A percentile compares a stretch with the other conserved stretches of the same genome.
Conservation (phyloP, 2,113 vertebrate species). For the Erythrocercus mccallii region DNA sequence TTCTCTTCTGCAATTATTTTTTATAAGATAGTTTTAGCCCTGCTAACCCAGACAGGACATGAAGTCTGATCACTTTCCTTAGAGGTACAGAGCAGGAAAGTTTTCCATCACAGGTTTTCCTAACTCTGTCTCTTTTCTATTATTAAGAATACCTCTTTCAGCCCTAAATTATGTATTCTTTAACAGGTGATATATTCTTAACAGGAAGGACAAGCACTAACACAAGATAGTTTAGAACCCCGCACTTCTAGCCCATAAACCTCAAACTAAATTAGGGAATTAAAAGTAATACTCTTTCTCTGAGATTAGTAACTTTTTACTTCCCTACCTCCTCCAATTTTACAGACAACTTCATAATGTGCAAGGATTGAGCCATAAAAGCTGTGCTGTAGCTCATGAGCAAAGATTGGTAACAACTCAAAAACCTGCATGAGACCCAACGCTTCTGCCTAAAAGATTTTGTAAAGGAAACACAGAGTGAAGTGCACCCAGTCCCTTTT, state of each 20-base stretch:
- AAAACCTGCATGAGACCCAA: not conserved
- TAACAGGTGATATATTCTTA: not conserved
- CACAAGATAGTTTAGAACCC: not conserved
- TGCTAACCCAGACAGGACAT: not conserved
- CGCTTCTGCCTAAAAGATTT: not conserved
- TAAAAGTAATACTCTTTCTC: not conserved
- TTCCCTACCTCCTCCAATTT: not conserved
- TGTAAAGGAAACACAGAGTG: not conserved
- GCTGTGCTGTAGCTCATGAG: not conserved
- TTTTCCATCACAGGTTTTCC: not conserved
- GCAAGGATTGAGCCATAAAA: not conserved
- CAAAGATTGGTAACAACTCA: not conserved
- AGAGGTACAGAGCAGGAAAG: fast-evolving
- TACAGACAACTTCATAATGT: not conserved
- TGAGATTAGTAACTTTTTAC: not conserved
- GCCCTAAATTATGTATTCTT: not conserved
- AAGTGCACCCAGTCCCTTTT: not conserved
- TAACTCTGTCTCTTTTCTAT: not conserved
- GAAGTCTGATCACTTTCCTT: not conserved
- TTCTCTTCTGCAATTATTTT: not conserved
- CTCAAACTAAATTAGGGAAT: not conserved
- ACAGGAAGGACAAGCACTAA: not conserved
- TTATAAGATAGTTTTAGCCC: not conserved
- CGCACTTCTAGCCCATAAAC: not conserved
- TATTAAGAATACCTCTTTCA: not conserved